Base-by-base conservation (phyloP, 2,113 vertebrate species). In the Heteronetta atricapilla region DNA sequence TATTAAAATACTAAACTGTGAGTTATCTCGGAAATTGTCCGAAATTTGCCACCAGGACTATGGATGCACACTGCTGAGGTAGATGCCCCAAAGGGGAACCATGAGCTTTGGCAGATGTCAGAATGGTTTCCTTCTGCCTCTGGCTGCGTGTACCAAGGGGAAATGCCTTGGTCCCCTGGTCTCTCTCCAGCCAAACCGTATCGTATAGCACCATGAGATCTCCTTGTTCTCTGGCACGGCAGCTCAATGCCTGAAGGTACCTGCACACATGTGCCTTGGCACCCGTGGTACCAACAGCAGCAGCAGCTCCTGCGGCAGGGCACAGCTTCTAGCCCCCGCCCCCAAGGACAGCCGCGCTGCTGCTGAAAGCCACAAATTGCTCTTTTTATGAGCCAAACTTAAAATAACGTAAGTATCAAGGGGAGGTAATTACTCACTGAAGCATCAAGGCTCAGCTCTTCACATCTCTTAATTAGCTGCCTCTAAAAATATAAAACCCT, bases 401-500 rank as follows among this genome's bases (percentile, higher is more conserved):
- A 86, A 82, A 93, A 69, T 48, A 70, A 67, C 3, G 0, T 31
- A 68, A 79, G 46, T 53, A 85, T 75, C 48, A 73, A 85, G 67
- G 76, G 44, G 50, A 93, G 67, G 58, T 62, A 73, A 88, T 96
- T 93, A 76, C 29, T 73, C 70, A 46, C 26, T 40, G 36, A 73
- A 50, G 42, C 40, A 77, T 44, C 34, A 66, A 86, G 60, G 55
- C 63, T 93, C 50, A 93, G 63, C 6, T 86, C 63, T 76, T 90
- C 75, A 77, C 46, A 46, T 85, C 66, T 86, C 53, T 88, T 86
- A 85, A 95, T 77, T 86, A 90, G 63, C 72, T 91, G 55, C 40
- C 53, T 42, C 67, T 90, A 93, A 82, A 95, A 96, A 93, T 78
- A 93, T 7, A 13, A 62, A 83, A 83, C 59, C 33, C 31, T 83